A percentile compares a stretch with the other conserved stretches of the same genome.
phyloP scores from a whole-genome alignment of 1,140 invertebrate species.

The Steinernema feltiae region DNA sequence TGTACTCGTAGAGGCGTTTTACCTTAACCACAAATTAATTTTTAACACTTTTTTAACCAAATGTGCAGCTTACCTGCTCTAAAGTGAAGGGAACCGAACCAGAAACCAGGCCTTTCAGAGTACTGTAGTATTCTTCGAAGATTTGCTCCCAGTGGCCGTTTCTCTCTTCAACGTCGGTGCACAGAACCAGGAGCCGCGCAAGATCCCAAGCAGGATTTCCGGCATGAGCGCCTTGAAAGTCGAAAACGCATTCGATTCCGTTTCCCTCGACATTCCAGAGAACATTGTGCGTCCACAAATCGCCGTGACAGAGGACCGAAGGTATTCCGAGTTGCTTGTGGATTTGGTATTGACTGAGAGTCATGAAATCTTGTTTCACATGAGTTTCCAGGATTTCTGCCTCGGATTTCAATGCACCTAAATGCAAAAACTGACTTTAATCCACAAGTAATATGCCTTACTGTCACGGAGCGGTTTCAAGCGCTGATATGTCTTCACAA shows the following conservation, averaged over 20 bases:
- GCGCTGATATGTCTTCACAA: not conserved
- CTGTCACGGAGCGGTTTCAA: not conserved
- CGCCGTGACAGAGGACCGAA: not conserved
- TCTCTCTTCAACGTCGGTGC: not conserved
- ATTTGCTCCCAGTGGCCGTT: not conserved
- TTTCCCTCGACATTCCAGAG: not conserved
- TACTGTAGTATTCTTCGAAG: not conserved
- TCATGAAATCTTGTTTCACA: not conserved
- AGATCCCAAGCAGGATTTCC: not conserved
- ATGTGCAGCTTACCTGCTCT: not conserved
- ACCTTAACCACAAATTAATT: not conserved
- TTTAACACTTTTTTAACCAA: not conserved
- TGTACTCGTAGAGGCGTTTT: not conserved
- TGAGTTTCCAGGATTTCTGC: not conserved
- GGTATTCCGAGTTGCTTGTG: not conserved
- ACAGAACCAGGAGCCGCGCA: not conserved
- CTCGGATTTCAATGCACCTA: not conserved
- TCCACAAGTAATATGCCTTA: not conserved
- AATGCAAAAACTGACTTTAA: not conserved
- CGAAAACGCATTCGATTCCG: not conserved
- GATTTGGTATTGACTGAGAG: not conserved
- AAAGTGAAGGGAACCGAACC: not conserved
- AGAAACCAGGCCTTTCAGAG: not conserved
- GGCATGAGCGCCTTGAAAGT: not conserved
- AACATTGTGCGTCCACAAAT: not conserved